phyloP scores from a whole-genome alignment of 1,140 invertebrate species.

The Camponotus pennsylvanicus region DNA sequence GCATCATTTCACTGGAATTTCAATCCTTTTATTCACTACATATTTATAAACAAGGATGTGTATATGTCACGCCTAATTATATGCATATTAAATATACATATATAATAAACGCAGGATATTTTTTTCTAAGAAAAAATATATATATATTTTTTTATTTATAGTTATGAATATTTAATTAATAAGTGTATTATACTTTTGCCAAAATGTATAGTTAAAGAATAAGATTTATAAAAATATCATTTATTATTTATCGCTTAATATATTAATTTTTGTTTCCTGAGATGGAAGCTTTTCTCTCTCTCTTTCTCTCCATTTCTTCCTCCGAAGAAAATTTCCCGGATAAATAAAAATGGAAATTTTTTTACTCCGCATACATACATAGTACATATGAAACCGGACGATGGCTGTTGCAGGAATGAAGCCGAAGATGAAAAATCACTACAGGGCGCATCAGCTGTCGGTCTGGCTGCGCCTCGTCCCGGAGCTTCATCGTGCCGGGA shows the following conservation, averaged over 20 bases:
- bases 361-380: background rate
- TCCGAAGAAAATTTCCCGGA: background rate
- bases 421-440: slow-evolving; percentile 96
- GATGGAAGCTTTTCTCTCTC: background rate
- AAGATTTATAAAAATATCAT: background rate
- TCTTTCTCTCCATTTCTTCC: no score
- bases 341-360: background rate
- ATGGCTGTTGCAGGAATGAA: slow-evolving; percentile 91
- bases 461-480: slow-evolving; percentile 98
- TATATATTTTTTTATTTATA: background rate
- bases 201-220: background rate
- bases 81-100: background rate
- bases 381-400: background rate
- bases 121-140: background rate
- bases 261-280: background rate
- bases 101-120: background rate
- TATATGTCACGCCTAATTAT: no score
- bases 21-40: background rate
- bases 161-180: background rate
- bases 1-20: slow-evolving; percentile 15
- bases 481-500: slow-evolving; percentile 95
- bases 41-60: background rate
- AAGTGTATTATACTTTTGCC: background rate
- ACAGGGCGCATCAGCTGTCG: slow-evolving; percentile 96
- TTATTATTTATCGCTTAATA: background rate